Percentiles rank a stretch among this genome's conserved stretches.
Evolutionary conservation across 2,113 vertebrate species (phyloP).

Genomic region (Oreochromis spilurus): DNA sequence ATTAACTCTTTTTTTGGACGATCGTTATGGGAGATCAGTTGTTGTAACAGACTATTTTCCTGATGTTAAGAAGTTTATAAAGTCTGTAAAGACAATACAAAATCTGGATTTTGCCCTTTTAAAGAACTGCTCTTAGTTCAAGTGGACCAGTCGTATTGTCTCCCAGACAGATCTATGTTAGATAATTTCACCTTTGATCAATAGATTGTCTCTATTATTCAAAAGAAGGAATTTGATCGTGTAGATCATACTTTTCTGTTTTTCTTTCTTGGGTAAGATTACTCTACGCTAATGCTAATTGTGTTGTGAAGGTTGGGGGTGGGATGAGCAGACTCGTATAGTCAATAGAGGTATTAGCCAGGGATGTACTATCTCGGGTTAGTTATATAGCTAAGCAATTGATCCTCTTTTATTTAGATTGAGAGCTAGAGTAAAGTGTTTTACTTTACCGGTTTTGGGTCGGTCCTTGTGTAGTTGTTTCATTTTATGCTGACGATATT

Average conservation of each 20-base stretch:
- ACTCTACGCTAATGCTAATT: neutral
- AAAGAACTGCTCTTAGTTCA: neutral
- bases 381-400: neutral
- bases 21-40: neutral
- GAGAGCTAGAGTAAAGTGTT: neutral
- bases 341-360: neutral
- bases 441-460: neutral
- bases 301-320: neutral
- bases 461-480: neutral
- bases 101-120: neutral
- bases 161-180: neutral
- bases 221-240: neutral
- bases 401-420: neutral
- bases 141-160: neutral
- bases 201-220: neutral
- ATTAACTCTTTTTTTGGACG: neutral
- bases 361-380: neutral
- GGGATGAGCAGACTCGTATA: neutral
- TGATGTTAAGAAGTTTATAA: neutral
- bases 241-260: neutral
- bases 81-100: neutral
- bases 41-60: neutral
- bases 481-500: neutral
- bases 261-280: neutral
- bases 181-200: neutral